A percentile compares a stretch with the other conserved stretches of the same genome.
phyloP scores from a whole-genome alignment of 1,140 invertebrate species.

The Laupala kohalensis region DNA sequence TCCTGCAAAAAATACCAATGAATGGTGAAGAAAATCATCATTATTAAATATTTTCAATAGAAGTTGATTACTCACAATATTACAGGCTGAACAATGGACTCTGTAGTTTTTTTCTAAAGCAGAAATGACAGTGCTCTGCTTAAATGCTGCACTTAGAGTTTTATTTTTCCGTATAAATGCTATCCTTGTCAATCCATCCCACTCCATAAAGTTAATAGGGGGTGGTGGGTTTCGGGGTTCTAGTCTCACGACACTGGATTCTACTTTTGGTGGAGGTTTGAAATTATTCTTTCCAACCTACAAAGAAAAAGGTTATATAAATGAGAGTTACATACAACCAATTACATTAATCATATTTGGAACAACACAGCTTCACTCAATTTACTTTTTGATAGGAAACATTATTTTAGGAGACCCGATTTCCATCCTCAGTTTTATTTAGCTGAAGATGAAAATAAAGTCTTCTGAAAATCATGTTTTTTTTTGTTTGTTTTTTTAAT shows the following conservation, averaged over 20 bases:
- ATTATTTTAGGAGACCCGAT: too few species aligned
- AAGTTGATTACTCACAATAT: conserved; percentile 47
- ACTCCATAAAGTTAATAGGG: conserved; percentile 91
- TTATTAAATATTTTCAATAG: neutral
- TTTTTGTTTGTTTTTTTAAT: too few species aligned
- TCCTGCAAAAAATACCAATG: conserved; percentile 38
- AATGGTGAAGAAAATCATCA: neutral
- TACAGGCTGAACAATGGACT: conserved; percentile 72
- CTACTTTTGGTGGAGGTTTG: conserved; percentile 93
- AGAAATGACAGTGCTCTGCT: conserved; percentile 66
- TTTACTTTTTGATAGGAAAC: neutral
- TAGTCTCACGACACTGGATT: conserved; percentile 95
- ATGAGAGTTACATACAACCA: neutral
- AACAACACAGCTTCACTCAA: too few species aligned
- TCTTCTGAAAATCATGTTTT: too few species aligned
- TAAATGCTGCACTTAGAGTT: conserved; percentile 73
- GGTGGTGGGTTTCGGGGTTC: conserved; percentile 95
- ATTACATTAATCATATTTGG: neutral
- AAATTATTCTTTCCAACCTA: conserved; percentile 97
- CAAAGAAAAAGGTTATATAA: neutral
- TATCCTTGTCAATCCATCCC: conserved; percentile 93
- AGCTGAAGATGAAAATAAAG: too few species aligned
- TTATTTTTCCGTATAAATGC: conserved; percentile 94
- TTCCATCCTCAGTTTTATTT: too few species aligned
- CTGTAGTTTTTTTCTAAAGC: conserved; percentile 87